phyloP scores from a whole-genome alignment of 2,113 vertebrate species.

The Uria aalge region DNA sequence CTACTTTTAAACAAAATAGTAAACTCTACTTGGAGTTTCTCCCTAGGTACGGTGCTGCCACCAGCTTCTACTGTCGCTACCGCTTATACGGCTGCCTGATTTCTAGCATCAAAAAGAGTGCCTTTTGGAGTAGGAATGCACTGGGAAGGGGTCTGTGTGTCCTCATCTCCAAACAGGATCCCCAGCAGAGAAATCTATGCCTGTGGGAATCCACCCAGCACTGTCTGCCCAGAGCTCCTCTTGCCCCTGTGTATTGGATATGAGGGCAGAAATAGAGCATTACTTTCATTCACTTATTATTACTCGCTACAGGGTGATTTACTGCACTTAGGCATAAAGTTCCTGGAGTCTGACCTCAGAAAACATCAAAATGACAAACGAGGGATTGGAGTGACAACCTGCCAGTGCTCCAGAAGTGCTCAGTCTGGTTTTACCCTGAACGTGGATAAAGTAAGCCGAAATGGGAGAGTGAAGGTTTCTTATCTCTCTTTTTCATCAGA shows the following conservation, averaged over 20 bases:
- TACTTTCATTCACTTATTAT: neutral
- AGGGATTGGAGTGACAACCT: neutral
- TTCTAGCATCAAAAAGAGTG: neutral
- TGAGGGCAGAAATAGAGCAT: accelerated
- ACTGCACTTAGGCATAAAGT: neutral
- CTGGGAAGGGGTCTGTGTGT: neutral
- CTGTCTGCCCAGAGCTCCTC: neutral
- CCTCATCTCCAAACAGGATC: neutral
- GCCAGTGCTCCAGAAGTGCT: neutral
- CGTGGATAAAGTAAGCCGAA: neutral
- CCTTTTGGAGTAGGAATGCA: neutral
- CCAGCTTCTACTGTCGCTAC: neutral
- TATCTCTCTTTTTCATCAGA: neutral
- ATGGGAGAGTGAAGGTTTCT: neutral
- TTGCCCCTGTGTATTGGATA: neutral
- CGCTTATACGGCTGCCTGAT: neutral
- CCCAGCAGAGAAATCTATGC: neutral
- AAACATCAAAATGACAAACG: neutral
- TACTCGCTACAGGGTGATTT: neutral
- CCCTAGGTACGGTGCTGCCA: neutral
- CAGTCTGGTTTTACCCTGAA: neutral
- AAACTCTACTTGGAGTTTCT: neutral
- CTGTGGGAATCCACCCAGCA: neutral
- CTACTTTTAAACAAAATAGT: neutral
- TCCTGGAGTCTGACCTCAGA: neutral